phyloP scores from a whole-genome alignment of 2,797 vertebrate species.

The Eospalax fontanierii region DNA sequence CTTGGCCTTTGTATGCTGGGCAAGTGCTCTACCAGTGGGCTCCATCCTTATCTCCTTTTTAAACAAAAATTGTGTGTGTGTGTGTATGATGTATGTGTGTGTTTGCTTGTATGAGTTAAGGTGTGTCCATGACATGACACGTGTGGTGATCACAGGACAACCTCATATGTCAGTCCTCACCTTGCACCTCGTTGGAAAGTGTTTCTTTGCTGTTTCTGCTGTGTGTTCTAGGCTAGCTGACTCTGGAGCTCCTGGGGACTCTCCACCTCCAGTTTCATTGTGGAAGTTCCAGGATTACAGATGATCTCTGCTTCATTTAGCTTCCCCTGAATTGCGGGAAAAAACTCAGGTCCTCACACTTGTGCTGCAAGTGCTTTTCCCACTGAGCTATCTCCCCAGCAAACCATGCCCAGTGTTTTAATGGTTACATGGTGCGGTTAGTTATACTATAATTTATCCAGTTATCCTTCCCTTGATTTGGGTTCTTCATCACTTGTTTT shows the following conservation, averaged over 20 bases:
- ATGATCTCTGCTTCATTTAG: neutral
- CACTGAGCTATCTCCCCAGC: neutral
- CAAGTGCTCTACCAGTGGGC: neutral
- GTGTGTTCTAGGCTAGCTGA: neutral
- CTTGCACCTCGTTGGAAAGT: too few species aligned
- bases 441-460: neutral
- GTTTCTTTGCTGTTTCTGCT: neutral
- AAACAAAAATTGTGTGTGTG: neutral
- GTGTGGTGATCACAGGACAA: neutral
- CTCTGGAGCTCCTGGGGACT: too few species aligned
- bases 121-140: neutral
- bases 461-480: slow-evolving; percentile 18
- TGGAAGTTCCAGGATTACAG: neutral
- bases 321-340: neutral
- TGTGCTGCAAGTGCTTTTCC: neutral
- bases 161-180: neutral
- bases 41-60: neutral
- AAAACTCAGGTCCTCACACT: neutral
- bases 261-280: neutral
- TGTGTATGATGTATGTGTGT: neutral
- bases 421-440: neutral
- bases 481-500: neutral
- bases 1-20: neutral
- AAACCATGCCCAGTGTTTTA: neutral
- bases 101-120: neutral